Evolutionary conservation across 2,888 invertebrate genomes (phyloP), one percentile per base, ranked within the genome.

Genomic region (Eupithecia subfuscata): DNA sequence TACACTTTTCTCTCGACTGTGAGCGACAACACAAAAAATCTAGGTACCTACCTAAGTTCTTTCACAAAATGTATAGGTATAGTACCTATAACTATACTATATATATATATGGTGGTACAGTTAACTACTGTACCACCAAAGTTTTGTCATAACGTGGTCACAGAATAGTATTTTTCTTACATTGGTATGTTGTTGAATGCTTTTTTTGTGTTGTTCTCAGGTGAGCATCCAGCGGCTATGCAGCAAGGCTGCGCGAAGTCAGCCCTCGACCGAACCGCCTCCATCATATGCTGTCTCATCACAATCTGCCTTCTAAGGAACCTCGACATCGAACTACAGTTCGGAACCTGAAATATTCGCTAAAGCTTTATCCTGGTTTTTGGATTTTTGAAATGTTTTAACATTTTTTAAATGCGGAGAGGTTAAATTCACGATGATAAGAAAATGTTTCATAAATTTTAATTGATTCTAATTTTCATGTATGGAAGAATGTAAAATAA

Each of bases 211-310:
- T 71, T 81, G 82, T 83, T 86, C 82, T 9, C 84, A 95, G 94
- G 94, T 81, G 94, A 95, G 79, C 93, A 94, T 76, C 95, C 95
- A 12, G 95, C 95, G 8, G 95, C 95, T 0, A 95, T 95, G 95
- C 95, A 95, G 80, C 95, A 95, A 78, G 94, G 95, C 64, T 91
- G 92, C 78, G 92, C 93, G 8, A 92, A 89, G 81, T 92, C 92
- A 11, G 86, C 91, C 7, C 79, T 93, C 70, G 92, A 94, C 78
- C 88, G 87, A 79, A 84, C 89, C 56, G 87, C 90, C 2, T 88
- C 88, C 34, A 82, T 92, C 71, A 48, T 91, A 64, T 90, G 89
- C 83, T 88, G 88, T 78, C 78, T 92, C 68, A 72, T 90, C 68
- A 86, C 85, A 67, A 69, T 91, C 6, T 90, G 86, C 64, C 79